These are phyloP conservation scores for Scrobipalpa atriplicella DNA, from an alignment of 2,888 invertebrate genomes.

Conservation along the genomic window DNA sequence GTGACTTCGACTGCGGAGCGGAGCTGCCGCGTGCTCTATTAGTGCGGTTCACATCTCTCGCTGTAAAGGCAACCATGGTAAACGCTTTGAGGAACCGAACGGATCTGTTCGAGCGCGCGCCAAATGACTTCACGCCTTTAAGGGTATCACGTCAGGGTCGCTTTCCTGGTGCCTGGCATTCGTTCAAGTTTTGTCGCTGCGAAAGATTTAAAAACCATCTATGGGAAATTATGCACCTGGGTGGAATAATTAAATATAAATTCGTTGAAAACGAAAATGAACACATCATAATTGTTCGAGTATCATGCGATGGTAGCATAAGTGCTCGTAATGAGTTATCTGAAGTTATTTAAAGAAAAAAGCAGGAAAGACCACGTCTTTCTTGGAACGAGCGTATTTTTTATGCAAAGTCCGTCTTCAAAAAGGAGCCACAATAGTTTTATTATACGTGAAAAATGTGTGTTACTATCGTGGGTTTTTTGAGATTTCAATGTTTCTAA, in stretches of 20 bases:
- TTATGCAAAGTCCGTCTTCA: too few relatives aligned
- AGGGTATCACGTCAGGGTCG: neutral
- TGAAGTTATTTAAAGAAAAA: neutral
- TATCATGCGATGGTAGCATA: neutral
- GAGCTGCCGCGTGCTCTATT: slow-evolving; percentile 3
- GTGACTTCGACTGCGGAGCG: neutral
- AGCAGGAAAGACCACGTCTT: neutral
- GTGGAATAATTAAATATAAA: neutral
- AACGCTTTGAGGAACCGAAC: neutral
- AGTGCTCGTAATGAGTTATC: neutral
- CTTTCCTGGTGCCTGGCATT: neutral
- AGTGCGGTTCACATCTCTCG: neutral
- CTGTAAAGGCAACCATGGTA: neutral
- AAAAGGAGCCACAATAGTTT: too few relatives aligned
- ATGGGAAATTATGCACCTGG: neutral
- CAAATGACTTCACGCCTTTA: neutral
- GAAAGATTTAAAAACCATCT: neutral
- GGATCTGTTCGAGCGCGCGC: neutral
- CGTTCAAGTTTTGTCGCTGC: neutral
- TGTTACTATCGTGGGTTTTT: too few relatives aligned
- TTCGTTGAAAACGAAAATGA: neutral
- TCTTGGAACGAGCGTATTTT: too few relatives aligned
- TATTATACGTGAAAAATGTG: too few relatives aligned
- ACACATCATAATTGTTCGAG: neutral
- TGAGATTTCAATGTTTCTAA: too few relatives aligned